Evolutionary conservation across 1,140 invertebrate genomes (phyloP).

Genomic region (Eueides isabella): DNA sequence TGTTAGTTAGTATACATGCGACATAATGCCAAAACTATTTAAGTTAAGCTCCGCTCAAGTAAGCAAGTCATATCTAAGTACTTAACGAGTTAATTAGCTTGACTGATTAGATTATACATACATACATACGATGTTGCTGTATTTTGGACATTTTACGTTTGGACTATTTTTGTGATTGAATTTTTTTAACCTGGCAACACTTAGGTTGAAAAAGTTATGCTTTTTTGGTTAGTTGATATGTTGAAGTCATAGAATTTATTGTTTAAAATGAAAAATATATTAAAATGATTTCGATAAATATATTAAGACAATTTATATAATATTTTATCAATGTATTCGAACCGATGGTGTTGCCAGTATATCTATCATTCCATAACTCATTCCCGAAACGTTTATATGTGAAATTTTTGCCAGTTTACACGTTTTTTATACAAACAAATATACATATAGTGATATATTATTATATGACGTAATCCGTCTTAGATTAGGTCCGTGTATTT

Average conservation of each 20-base stretch:
- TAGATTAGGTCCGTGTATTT: constrained; percentile 5
- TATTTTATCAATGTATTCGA: neutral
- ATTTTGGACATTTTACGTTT: constrained; percentile 14
- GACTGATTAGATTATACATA: constrained; percentile 58
- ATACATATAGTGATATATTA: constrained; percentile 24
- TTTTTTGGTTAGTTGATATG: too few relatives aligned
- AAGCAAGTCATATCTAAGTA: constrained; percentile 47
- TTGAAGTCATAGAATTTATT: neutral
- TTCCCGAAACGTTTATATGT: constrained; percentile 47
- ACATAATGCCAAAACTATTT: constrained; percentile 39
- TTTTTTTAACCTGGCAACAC: neutral
- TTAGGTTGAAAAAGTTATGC: neutral
- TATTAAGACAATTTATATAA: neutral
- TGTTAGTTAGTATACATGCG: neutral
- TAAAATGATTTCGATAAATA: too few relatives aligned
- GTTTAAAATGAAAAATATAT: too few relatives aligned
- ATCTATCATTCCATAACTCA: constrained; percentile 47
- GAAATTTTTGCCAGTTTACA: constrained; percentile 45
- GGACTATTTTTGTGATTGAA: constrained; percentile 2
- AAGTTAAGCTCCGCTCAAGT: constrained; percentile 43
- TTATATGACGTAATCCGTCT: constrained; percentile 18
- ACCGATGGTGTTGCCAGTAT: neutral
- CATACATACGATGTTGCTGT: constrained; percentile 12
- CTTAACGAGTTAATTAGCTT: constrained; percentile 43
- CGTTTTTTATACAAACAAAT: constrained; percentile 38